phyloP scores from a whole-genome alignment of 23 tunicate genomes.

The Trididemnum clinides region DNA sequence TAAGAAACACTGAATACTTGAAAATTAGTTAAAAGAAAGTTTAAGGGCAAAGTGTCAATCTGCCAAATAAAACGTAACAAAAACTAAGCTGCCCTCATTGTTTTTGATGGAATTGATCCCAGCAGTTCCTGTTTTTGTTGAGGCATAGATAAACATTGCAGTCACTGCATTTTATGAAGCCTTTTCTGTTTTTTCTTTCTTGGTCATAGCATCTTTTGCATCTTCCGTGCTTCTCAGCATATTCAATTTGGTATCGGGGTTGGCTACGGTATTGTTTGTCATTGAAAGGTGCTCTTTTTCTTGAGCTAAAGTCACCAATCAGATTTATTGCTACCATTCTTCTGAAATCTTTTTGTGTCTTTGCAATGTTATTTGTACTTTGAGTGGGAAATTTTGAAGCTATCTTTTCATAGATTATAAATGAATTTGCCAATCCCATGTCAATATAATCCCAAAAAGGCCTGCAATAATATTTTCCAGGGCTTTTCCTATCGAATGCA shows the following conservation, averaged over 20 bases:
- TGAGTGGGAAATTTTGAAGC: neutral
- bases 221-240: neutral
- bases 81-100: neutral
- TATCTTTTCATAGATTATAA: neutral
- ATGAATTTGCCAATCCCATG: neutral
- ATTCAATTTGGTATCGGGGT: neutral
- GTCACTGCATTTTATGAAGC: neutral
- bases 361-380: neutral
- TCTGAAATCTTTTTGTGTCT: constrained; percentile 1
- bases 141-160: constrained; percentile 5
- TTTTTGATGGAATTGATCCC: neutral
- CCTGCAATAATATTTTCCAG: neutral
- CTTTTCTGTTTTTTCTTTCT: constrained; percentile 3
- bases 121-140: constrained; percentile 16
- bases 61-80: too few species aligned
- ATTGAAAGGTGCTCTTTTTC: too few species aligned
- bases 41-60: neutral
- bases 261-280: neutral
- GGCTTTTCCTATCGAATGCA: neutral
- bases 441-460: constrained; percentile 23
- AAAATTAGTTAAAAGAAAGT: neutral
- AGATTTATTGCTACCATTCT: neutral
- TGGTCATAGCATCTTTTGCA: constrained; percentile 4
- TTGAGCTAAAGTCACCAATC: neutral
- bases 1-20: neutral